Base-by-base conservation (phyloP, 1,140 invertebrate species). In the Drosophila pectinifera region DNA sequence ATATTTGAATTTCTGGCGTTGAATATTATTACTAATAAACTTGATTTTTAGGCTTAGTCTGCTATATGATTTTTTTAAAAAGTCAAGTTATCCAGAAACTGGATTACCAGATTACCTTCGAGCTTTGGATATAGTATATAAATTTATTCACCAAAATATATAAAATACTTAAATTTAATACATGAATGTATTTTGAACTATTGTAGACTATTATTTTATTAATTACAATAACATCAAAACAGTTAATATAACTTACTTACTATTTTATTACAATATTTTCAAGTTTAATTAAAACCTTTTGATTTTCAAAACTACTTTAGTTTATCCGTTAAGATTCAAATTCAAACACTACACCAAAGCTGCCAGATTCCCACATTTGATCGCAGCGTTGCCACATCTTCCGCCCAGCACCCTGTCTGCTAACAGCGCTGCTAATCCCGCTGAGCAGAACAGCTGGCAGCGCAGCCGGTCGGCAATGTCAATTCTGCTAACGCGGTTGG, bases 401-500 rank as follows among this genome's bases (percentile, higher is more conserved):
- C 8, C 28, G 8, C 2, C 10, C 28, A 31, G 8, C 6, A 10
- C 16, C 11, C 39, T 16, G 11, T 22, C 14, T 4, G 46, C 24
- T 5, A 5, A 28, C 14, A 49, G 46, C 43, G 14, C 43, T 45
- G 42, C 10, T 11, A 20, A 22, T 4, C 10, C 11, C n/a, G 13
- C 10, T 6, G 42, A 42, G 13, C 20, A n/a, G 5, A 41, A 54
- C 51, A 54, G 51, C 51, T 54, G 51, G n/a, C 38, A 6, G 38
- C 8, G 22, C 10, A 34, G 10, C 31, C 31, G 31, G 26, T 14
- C 13, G 49, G n/a, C 36, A 39, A 34, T 11, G 31, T 8, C 38
- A 39, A 5, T 39, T 39, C n/a, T 16, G 20, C 16, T 2, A 7
- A 10, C 51, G n/a, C n/a, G n/a, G n/a, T n/a, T 10, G 20, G 38